phyloP scores from a whole-genome alignment of 2,113 vertebrate species.

The Marmota flaviventris region DNA sequence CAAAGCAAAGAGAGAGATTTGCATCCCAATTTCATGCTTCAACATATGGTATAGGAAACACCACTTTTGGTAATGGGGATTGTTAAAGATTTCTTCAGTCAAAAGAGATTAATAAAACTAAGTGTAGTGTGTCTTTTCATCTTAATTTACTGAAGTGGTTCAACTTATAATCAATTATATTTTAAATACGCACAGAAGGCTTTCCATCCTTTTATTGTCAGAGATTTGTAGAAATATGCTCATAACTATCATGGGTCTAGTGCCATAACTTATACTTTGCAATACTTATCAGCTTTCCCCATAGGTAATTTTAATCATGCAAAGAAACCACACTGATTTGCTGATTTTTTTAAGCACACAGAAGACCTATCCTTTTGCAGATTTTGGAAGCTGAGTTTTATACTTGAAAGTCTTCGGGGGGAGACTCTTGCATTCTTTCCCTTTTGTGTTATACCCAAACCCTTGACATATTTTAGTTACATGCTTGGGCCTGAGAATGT shows the following conservation, averaged over 20 bases:
- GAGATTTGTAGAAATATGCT: neutral
- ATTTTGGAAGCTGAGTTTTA: neutral
- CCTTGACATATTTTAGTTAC: neutral
- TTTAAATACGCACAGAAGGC: neutral
- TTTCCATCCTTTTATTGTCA: neutral
- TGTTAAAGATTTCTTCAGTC: neutral
- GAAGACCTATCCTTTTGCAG: neutral
- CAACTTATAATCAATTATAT: neutral
- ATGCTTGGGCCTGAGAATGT: neutral
- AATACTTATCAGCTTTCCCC: neutral
- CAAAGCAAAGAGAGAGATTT: neutral
- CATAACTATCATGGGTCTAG: too few relatives aligned
- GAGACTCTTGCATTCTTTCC: neutral
- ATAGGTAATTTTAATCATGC: neutral
- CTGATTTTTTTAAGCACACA: neutral
- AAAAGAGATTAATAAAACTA: neutral
- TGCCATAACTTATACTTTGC: neutral
- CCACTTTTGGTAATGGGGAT: neutral
- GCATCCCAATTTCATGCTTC: neutral
- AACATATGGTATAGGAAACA: neutral
- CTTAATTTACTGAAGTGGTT: neutral
- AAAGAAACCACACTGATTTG: neutral
- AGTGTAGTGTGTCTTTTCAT: neutral
- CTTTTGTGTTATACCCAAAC: neutral
- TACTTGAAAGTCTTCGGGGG: neutral